These are phyloP conservation scores for Monopterus albus DNA, from an alignment of 2,113 vertebrate species.

Conservation along the genomic window DNA sequence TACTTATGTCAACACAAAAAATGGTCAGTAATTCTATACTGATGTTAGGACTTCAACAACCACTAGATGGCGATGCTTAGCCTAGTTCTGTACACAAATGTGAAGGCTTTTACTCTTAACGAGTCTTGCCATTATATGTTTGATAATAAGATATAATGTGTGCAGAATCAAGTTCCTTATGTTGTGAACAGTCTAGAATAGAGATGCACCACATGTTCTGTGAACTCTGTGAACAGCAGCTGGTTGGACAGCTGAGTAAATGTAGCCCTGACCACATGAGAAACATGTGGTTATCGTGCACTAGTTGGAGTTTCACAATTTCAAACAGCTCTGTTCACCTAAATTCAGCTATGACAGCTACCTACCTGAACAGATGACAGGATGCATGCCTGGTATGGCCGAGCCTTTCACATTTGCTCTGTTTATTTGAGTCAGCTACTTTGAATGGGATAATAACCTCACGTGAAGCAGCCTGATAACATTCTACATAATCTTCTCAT, in stretches of 20 bases:
- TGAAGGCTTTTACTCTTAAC: not conserved
- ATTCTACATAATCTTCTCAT: conserved; percentile 26
- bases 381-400: conserved; percentile 19
- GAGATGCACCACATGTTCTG: not conserved
- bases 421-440: conserved; percentile 25
- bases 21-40: not conserved
- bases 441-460: conserved; percentile 21
- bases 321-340: not conserved
- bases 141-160: conserved; percentile 4
- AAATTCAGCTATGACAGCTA: not conserved
- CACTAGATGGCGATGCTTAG: conserved; percentile 63
- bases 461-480: conserved; percentile 21
- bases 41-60: not conserved
- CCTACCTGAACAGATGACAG: not conserved
- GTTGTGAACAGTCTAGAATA: not conserved
- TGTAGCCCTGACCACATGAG: conserved; percentile 31
- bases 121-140: not conserved
- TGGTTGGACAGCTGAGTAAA: conserved; percentile 47
- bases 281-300: conserved; percentile 36
- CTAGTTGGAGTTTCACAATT: conserved; percentile 3
- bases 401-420: not conserved
- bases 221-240: conserved; percentile 18
- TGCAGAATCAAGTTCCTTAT: not conserved
- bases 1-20: not conserved
- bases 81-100: not conserved